A percentile compares a stretch with the other conserved stretches of the same genome.
phyloP scores from a whole-genome alignment of 2,113 vertebrate genomes.

The Rhinoderma darwinii region DNA sequence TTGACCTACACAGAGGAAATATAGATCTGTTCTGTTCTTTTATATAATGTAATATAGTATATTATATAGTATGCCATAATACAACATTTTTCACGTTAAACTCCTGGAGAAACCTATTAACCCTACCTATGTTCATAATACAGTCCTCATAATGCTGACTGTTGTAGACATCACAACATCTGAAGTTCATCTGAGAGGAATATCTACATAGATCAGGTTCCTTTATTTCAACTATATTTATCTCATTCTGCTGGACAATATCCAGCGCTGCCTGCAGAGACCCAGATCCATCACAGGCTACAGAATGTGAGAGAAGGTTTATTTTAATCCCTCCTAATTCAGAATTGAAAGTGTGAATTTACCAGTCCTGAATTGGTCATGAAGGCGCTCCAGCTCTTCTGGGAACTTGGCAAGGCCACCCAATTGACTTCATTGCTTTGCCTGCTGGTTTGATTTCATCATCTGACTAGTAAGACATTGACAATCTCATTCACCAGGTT shows the following conservation, averaged over 20 bases:
- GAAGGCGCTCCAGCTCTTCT: slow-evolving; percentile 26
- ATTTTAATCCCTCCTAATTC: slow-evolving; percentile 57
- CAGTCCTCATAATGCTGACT: not conserved
- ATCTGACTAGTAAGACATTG: not conserved
- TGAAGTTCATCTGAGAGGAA: slow-evolving; percentile 16
- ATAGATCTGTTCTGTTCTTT: not conserved
- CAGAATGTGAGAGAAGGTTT: slow-evolving; percentile 44
- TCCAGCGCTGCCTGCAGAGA: slow-evolving; percentile 29
- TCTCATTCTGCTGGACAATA: slow-evolving; percentile 24
- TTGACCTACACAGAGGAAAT: not conserved
- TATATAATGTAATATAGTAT: too few species aligned
- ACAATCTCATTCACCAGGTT: not conserved
- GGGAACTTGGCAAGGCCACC: not conserved
- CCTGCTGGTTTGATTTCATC: slow-evolving; percentile 5
- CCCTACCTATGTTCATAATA: not conserved
- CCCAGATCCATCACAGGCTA: not conserved
- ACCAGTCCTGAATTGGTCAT: slow-evolving; percentile 47
- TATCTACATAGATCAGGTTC: slow-evolving; percentile 18
- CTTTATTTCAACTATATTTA: slow-evolving; percentile 40
- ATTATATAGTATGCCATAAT: not conserved
- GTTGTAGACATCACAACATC: not conserved
- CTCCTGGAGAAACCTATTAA: not conserved
- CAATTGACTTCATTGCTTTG: not conserved
- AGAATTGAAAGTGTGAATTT: slow-evolving; percentile 39
- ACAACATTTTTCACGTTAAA: not conserved